A percentile compares a stretch with the other conserved stretches of the same genome.
These are phyloP conservation scores for Propithecus perrieri DNA, from an alignment of 2,797 vertebrate genomes.

Conservation along the genomic window DNA sequence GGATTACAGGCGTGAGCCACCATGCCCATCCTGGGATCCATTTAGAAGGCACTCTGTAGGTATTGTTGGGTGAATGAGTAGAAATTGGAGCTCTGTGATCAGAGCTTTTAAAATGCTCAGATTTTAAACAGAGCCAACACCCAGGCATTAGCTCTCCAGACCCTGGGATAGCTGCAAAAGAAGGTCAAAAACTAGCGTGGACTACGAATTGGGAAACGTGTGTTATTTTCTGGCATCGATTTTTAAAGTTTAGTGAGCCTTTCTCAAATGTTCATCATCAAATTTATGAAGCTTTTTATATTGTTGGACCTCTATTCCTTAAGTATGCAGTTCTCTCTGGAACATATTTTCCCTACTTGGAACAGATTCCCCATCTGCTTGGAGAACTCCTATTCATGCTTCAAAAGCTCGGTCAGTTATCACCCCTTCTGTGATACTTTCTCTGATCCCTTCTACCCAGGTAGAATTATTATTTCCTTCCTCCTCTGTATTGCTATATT, in stretches of 20 bases:
- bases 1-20: background rate
- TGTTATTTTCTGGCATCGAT: background rate
- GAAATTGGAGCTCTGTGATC: background rate
- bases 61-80: background rate
- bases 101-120: background rate
- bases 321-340: background rate
- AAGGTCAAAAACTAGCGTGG: background rate
- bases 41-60: fast-evolving
- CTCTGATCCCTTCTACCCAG: background rate
- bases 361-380: background rate
- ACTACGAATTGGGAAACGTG: background rate
- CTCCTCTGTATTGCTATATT: background rate
- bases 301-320: background rate
- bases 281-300: background rate
- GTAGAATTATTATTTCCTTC: background rate
- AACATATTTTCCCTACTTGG: background rate
- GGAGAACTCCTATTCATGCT: background rate
- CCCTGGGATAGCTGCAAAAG: background rate
- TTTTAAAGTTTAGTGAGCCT: background rate
- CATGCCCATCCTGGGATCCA: background rate
- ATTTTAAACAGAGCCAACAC: background rate
- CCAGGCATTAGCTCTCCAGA: background rate
- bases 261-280: background rate
- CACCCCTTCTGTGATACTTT: background rate
- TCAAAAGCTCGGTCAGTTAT: background rate